These are phyloP conservation scores for Lagocephalus sceleratus DNA, from an alignment of 2,797 vertebrate species.

Conservation along the genomic window DNA sequence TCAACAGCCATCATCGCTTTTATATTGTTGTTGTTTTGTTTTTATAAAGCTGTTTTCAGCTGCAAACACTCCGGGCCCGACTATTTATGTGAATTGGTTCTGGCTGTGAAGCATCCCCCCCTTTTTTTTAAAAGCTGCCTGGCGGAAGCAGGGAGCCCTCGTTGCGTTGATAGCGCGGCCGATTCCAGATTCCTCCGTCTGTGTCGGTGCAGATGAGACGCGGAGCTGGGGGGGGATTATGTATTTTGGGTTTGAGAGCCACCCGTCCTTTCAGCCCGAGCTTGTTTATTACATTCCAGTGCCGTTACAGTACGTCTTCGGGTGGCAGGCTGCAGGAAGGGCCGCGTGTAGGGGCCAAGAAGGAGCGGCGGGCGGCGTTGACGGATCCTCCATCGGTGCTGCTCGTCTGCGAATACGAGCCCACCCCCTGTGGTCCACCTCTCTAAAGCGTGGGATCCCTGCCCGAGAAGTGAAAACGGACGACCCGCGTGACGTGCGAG, in stretches of 20 bases:
- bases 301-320: background rate
- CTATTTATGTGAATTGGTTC: too few relatives aligned
- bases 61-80: too few relatives aligned
- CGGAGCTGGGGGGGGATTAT: background rate
- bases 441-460: constrained; percentile 4
- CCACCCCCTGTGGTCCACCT: constrained; percentile 15
- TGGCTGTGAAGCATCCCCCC: too few relatives aligned
- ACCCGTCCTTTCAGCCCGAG: background rate
- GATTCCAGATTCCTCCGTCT: too few relatives aligned
- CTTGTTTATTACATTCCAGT: background rate
- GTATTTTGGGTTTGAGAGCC: background rate
- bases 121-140: too few relatives aligned
- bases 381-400: constrained; percentile 1
- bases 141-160: too few relatives aligned
- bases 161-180: too few relatives aligned
- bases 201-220: background rate
- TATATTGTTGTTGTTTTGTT: constrained; percentile 22
- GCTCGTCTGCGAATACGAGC: constrained; percentile 11
- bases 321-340: background rate
- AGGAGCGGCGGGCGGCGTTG: too few relatives aligned
- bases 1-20: constrained; percentile 26
- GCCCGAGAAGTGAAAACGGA: constrained; percentile 13
- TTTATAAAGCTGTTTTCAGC: constrained; percentile 6
- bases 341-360: too few relatives aligned
- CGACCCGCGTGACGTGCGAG: constrained; percentile 1